Conservation (phyloP, 2,888 invertebrate species). For the Branchellion lobata region DNA sequence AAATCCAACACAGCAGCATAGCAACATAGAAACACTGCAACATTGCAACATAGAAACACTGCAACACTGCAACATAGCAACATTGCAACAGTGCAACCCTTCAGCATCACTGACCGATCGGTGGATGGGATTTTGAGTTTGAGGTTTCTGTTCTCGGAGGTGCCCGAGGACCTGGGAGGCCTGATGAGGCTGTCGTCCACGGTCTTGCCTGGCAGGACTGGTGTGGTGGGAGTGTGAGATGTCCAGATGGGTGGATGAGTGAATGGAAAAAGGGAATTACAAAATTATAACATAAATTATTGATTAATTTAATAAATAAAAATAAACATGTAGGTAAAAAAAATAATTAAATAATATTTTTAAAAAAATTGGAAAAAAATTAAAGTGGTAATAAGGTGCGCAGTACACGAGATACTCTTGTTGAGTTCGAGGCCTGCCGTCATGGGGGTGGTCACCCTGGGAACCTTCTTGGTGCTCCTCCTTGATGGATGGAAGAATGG, state of each 20-base stretch:
- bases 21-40: no score
- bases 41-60: no score
- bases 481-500: not conserved
- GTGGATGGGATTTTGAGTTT: slow-evolving; percentile 47
- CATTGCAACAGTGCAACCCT: no score
- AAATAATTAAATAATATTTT: no score
- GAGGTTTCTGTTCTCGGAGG: slow-evolving; percentile 31
- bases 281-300: not conserved
- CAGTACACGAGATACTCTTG: slow-evolving; percentile 31
- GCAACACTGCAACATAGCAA: no score
- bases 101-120: slow-evolving; percentile 48
- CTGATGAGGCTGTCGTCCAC: slow-evolving; percentile 33
- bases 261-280: not conserved
- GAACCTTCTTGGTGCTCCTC: slow-evolving; percentile 10
- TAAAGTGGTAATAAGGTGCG: no score
- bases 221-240: not conserved
- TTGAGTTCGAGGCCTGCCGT: slow-evolving; percentile 15
- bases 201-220: slow-evolving; percentile 5
- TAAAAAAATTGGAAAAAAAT: no score
- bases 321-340: no score
- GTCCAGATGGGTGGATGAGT: not conserved
- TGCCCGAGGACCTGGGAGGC: not conserved
- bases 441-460: not conserved
- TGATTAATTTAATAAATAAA: not conserved
- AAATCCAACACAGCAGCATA: no score